Evolutionary conservation across 2,888 invertebrate species (phyloP).

Genomic region (Cheilosia impressa): DNA sequence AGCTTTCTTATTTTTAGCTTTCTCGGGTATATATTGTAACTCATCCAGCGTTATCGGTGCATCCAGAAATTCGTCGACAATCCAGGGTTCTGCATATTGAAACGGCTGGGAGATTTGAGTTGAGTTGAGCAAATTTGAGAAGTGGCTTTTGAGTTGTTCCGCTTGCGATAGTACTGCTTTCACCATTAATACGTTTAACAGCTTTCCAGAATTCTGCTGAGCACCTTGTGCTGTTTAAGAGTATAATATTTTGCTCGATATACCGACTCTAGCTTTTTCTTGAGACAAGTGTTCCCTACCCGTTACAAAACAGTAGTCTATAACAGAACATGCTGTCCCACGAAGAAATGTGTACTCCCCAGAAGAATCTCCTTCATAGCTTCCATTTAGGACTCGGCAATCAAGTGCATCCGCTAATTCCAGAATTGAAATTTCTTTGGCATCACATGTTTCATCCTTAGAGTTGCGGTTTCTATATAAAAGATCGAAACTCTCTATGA

Average conservation of each 20-base stretch:
- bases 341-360: constrained; percentile 25
- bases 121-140: neutral
- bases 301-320: constrained; percentile 29
- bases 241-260: constrained; percentile 7
- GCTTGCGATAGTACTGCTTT: constrained; percentile 4
- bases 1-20: constrained; percentile 1
- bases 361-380: neutral
- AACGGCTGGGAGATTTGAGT: neutral
- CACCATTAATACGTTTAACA: constrained; percentile 3
- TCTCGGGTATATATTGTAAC: neutral
- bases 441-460: neutral
- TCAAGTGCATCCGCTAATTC: neutral
- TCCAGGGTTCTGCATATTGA: constrained; percentile 1
- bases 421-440: neutral
- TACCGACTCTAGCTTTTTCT: constrained; percentile 1
- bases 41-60: constrained; percentile 3
- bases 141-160: constrained; percentile 2
- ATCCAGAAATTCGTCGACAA: neutral
- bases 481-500: too few species aligned
- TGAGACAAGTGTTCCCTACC: neutral
- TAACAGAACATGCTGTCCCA: constrained; percentile 17
- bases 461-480: constrained; percentile 10
- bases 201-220: constrained; percentile 10
- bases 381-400: neutral
- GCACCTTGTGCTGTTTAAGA: constrained; percentile 11